Evolutionary conservation across 2,888 invertebrate species (phyloP), one percentile per base, ranked within the genome.

Genomic region (Heliconius charithonia): DNA sequence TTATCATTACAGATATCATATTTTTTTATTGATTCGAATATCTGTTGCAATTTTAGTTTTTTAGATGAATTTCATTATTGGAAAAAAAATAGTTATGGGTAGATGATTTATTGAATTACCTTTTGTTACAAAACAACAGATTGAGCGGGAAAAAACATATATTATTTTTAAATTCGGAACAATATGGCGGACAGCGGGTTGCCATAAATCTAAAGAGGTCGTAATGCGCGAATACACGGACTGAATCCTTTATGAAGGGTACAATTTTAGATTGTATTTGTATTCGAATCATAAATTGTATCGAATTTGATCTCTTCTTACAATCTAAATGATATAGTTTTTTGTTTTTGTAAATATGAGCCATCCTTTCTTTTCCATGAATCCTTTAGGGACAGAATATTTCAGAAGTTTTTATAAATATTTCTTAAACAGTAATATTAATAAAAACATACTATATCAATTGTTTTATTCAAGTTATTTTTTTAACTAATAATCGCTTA

Each of bases 91-190:
- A 82, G 83, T 75, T 80, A 80, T 82, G 83, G 81, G 80, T 82
- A 83, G 80, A 79, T 79, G 82, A 84, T 87, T 87, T 88, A 87
- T 85, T 85, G 85, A 37, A 59, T 59, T 41, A 37, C 12, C 19
- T 37, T 27, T 63, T 27, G 63, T 45, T 45, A 74, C 74, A 62
- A 56, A 69, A 51, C 19, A 74, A 74, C 74, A 45, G 87, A 88
- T 88, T 88, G 83, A 84, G 86, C 84, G 86, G 87, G 85, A 86
- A 87, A 89, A 92, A 25, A 63, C 41, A 56, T 92, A 91, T 90
- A 92, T 91, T 41, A 92, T 91, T 93, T 93, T 93, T 92, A 92
- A 93, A 94, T 92, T 93, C 92, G 90, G 91, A 90, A 92, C 93
- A 94, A 92, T 92, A 93, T 92, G 92, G 93, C 90, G 88, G 93